Evolutionary conservation across 2,888 invertebrate species (phyloP).

Genomic region (Drosophila birchii): DNA sequence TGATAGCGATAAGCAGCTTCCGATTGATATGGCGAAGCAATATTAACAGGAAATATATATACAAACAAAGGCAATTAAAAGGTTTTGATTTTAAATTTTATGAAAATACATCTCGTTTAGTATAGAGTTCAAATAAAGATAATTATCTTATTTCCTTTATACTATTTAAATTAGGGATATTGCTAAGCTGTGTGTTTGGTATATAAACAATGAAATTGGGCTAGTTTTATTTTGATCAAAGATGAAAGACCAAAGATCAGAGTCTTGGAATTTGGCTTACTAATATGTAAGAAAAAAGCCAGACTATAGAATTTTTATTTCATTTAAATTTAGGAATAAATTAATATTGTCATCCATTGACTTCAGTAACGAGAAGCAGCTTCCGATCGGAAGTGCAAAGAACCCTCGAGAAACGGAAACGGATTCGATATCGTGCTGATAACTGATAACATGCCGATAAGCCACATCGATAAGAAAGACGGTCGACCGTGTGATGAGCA

Average conservation of each 20-base stretch:
- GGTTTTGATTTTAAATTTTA: background rate
- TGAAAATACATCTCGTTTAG: background rate
- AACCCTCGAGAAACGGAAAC: background rate
- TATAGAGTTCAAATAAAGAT: background rate
- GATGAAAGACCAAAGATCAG: too few relatives aligned
- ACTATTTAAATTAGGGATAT: too few relatives aligned
- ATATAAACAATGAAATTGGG: too few relatives aligned
- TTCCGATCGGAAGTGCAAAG: constrained; percentile 28
- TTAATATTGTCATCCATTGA: too few relatives aligned
- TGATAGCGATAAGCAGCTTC: constrained; percentile 18
- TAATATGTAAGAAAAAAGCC: too few relatives aligned
- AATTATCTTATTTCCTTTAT: too few relatives aligned
- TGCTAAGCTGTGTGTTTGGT: too few relatives aligned
- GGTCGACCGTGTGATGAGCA: background rate
- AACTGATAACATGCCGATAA: background rate
- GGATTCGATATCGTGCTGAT: background rate
- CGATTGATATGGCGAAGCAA: constrained; percentile 4
- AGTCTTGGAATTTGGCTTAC: too few relatives aligned
- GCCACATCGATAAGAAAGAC: background rate
- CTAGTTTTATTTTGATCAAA: too few relatives aligned
- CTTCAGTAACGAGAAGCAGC: background rate
- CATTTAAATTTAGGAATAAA: too few relatives aligned
- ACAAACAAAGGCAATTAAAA: too few relatives aligned
- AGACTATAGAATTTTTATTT: too few relatives aligned
- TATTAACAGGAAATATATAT: background rate